Base-by-base conservation (phyloP, 2,113 vertebrate genomes). In the Phalacrocorax pelagicus region DNA sequence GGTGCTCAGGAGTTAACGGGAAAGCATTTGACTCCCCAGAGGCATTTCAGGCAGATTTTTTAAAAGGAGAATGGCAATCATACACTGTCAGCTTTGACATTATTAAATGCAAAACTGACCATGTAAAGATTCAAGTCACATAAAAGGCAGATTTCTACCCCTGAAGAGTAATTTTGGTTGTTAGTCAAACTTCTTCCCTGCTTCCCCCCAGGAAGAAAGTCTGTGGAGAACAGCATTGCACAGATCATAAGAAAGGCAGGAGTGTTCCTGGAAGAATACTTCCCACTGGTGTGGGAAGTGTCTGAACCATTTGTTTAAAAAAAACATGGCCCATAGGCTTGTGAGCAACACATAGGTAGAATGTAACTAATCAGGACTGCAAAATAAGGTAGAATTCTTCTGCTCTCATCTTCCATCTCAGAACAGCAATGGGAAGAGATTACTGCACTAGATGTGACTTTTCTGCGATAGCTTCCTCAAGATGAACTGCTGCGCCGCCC, bases 401-500 rank as follows among this genome's bases (percentile, higher is more conserved):
- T 12, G 30, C 58, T 96, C 34, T 80, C 36, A 73, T 70, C 52
- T 89, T 81, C 42, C 69, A 65, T 57, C 72, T 92, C 38, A 49
- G 36, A 55, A 65, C 51, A 90, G 42, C 62, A 75, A 44, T 0
- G 2, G 44, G 38, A 86, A 72, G 69, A 54, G 30, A 74, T 24
- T 18, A 11, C 20, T 17, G 40, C 38, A 47, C 92, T 98, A 98
- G 78, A 98, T 34, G 34, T 90, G 77, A 9, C 69, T 98, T 98
- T 8, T 98, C 96, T 2, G 98, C 93, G 95, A 99, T 96, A 34
- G 98, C 96, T 72, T 99, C 99, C 77, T 99, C 98, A 20, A 99
- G 98, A 21, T 98, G 98, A 81, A 99, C 93, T 26, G 97, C 98
- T 1, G 98, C 99, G 1, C 99, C 97, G 11, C 99, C 99, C 99